Evolutionary conservation across 2,797 vertebrate species (phyloP), one percentile per base, ranked within the genome.

Genomic region (Eutrigla gurnardus): DNA sequence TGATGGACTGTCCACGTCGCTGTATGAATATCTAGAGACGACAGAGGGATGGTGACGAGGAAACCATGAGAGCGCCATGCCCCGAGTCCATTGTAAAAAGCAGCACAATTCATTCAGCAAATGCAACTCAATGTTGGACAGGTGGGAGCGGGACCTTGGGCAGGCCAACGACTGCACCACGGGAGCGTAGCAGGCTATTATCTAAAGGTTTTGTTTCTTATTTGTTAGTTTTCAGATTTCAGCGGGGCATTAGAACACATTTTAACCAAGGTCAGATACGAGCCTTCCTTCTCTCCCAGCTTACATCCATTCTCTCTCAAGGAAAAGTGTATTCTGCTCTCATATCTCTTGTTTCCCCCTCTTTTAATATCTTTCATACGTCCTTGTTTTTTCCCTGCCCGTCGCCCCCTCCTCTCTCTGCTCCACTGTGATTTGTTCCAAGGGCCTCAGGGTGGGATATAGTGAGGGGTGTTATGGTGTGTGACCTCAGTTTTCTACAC

Each of bases 401-500:
- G 40, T 37, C 12, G 40, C 36, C 32, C 40, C 65, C 54, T 60
- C 47, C 78, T 76, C 73, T 74, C 42, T 72, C 76, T 86, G 70
- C 70, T 64, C 83, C 82, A 61, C 65, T 84, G 81, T 86, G 85
- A 89, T 91, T 86, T 83, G 85, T 77, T 89, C 72, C 67, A 62
- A 75, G 80, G 77, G 87, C 88, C 89, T 82, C 61, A 32, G 84
- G 88, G 82, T 86, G 79, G 83, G 85, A 87, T 91, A 82, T 77
- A 74, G 83, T 80, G 80, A 74, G 80, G 80, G 64, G 83, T 84
- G 90, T 86, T 90, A 77, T 80, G 80, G 82, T 90, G 88, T 88
- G 85, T 91, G 92, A 90, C 88, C 90, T 89, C 83, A 52, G 87
- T 80, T 88, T 88, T 88, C 82, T 80, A 75, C 83, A 86, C 86